These are phyloP conservation scores for Heliconius hewitsoni DNA, from an alignment of 1,140 invertebrate species.

Conservation along the genomic window DNA sequence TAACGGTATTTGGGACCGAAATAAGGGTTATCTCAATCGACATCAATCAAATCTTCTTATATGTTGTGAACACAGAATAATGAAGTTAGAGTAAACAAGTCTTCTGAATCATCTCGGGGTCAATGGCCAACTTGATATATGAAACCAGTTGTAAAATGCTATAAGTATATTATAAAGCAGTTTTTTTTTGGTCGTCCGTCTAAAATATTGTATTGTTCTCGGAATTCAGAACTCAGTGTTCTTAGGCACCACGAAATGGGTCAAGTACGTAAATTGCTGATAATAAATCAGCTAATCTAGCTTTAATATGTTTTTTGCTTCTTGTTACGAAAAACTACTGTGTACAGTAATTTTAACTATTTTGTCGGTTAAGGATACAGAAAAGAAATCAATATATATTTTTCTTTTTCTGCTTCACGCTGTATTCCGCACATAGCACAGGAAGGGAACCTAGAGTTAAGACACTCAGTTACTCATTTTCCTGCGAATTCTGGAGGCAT, in stretches of 20 bases:
- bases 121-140: slow-evolving; percentile 48
- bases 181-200: slow-evolving; percentile 36
- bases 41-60: slow-evolving; percentile 36
- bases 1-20: not conserved
- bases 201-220: slow-evolving; percentile 54
- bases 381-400: not conserved
- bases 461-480: too few relatives aligned
- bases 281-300: not conserved
- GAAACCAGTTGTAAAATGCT: slow-evolving; percentile 57
- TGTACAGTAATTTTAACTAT: not conserved
- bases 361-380: not conserved
- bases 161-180: slow-evolving; percentile 47
- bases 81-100: slow-evolving; percentile 51
- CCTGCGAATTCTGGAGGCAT: too few relatives aligned
- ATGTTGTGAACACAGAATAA: slow-evolving; percentile 31
- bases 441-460: too few relatives aligned
- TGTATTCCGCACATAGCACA: too few relatives aligned
- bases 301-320: not conserved
- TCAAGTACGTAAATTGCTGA: slow-evolving; percentile 37
- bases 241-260: slow-evolving; percentile 45
- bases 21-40: slow-evolving; percentile 28
- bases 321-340: not conserved
- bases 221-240: slow-evolving; percentile 40
- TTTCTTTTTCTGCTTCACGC: too few relatives aligned
- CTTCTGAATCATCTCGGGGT: slow-evolving; percentile 53